Evolutionary conservation across 2,888 invertebrate species (phyloP).

Genomic region (Drosophila robusta): DNA sequence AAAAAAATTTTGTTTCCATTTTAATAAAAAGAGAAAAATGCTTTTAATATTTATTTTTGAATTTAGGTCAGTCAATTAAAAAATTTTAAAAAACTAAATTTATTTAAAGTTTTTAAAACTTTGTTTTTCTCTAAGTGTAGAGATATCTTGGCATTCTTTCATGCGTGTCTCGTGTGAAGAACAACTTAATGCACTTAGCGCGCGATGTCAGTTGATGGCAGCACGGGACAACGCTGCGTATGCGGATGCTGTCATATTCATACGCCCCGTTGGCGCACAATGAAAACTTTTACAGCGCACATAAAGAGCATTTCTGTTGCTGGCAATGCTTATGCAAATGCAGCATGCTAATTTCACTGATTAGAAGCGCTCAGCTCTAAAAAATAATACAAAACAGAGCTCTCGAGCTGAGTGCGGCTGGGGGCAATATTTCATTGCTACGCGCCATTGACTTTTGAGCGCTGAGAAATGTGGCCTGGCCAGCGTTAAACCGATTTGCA

Average conservation of each 20-base stretch:
- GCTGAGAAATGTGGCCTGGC: conserved; percentile 42
- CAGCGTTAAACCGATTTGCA: conserved; percentile 74
- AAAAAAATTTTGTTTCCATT: no score
- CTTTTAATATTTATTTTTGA: no score
- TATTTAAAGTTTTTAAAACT: no score
- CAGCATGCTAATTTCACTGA: conserved; percentile 71
- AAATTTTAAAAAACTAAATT: no score
- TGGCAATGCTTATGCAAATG: conserved; percentile 63
- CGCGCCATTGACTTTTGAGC: conserved; percentile 76
- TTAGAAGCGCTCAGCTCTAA: conserved; percentile 46
- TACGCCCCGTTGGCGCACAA: conserved; percentile 54
- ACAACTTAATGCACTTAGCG: conserved; percentile 85
- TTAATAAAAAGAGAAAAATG: no score
- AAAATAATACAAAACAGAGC: conserved; percentile 20
- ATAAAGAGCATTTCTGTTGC: conserved; percentile 49
- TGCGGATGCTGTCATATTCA: conserved; percentile 60
- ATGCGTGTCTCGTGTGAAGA: conserved; percentile 66
- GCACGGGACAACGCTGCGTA: conserved; percentile 42
- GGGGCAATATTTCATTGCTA: conserved; percentile 73
- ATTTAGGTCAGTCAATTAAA: no score
- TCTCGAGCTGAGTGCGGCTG: conserved; percentile 50
- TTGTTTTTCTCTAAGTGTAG: not conserved
- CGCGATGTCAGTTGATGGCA: conserved; percentile 56
- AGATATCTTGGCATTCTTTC: conserved; percentile 51
- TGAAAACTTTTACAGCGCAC: conserved; percentile 41